phyloP scores from a whole-genome alignment of 2,888 invertebrate species.

The Heterodera filipjevi region DNA sequence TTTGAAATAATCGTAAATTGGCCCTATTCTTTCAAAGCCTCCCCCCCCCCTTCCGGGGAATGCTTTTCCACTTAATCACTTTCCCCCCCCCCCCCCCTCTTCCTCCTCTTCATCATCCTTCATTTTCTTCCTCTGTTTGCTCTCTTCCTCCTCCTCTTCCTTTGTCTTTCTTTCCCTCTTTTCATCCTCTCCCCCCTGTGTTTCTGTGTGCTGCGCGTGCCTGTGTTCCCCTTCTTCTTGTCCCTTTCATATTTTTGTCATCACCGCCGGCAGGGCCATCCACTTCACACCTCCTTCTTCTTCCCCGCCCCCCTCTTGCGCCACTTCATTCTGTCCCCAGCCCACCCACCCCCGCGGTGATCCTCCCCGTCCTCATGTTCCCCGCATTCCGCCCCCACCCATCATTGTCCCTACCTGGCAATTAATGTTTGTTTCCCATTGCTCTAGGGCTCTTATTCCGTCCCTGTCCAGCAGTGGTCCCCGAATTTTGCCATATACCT shows the following conservation, averaged over 20 bases:
- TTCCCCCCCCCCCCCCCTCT: background rate
- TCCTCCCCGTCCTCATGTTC: background rate
- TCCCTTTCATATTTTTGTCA: background rate
- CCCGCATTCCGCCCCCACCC: background rate
- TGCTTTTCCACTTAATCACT: background rate
- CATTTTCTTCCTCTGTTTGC: conserved; percentile 3
- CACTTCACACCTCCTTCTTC: conserved; percentile 3
- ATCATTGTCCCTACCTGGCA: no score
- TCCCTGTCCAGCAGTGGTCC: background rate
- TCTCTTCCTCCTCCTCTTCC: conserved; percentile 1
- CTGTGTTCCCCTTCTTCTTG: background rate
- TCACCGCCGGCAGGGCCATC: conserved; percentile 6
- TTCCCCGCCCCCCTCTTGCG: background rate
- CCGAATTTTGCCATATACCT: no score
- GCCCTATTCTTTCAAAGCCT: no score
- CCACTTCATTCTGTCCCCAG: background rate
- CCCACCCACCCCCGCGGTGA: background rate
- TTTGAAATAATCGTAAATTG: no score
- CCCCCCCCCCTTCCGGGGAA: background rate
- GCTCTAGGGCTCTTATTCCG: no score
- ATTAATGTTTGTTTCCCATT: no score
- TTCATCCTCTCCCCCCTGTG: no score
- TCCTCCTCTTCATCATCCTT: background rate
- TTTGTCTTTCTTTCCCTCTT: background rate
- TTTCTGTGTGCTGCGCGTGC: conserved; percentile 19